Evolutionary conservation across 2,888 invertebrate genomes (phyloP).

Genomic region (Papilio elwesi): DNA sequence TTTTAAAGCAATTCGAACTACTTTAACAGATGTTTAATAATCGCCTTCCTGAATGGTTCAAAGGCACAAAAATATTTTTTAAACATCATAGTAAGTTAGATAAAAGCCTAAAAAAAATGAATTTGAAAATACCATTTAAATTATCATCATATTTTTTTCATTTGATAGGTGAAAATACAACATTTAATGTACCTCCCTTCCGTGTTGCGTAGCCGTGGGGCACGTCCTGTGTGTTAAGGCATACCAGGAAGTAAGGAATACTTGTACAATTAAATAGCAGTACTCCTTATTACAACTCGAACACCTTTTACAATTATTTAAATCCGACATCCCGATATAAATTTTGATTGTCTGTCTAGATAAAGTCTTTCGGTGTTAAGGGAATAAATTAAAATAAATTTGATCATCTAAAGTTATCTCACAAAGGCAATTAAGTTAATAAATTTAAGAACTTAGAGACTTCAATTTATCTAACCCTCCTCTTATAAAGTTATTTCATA

Average conservation of each 20-base stretch:
- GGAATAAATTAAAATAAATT: conserved; percentile 3
- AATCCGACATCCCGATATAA: neutral
- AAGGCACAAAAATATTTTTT: no score
- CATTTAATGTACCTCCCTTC: no score
- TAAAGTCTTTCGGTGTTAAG: conserved; percentile 1
- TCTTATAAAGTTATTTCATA: neutral
- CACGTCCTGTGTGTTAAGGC: no score
- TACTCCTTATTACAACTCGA: neutral
- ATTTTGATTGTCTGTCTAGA: neutral
- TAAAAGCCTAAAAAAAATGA: no score
- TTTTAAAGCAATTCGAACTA: no score
- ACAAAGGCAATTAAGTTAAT: conserved; percentile 9
- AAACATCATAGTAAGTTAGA: no score
- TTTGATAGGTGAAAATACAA: neutral
- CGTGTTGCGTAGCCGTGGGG: no score
- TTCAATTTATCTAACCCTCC: conserved; percentile 2
- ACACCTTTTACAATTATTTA: neutral
- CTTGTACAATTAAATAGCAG: no score
- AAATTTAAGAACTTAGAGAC: conserved; percentile 8
- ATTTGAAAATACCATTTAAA: no score
- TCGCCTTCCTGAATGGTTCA: no score
- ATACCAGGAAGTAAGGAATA: no score
- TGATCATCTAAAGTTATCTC: conserved; percentile 1
- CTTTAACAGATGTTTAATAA: no score
- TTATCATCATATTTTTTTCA: neutral